Evolutionary conservation across 2,113 vertebrate genomes (phyloP).

Genomic region (Charadrius vociferus): DNA sequence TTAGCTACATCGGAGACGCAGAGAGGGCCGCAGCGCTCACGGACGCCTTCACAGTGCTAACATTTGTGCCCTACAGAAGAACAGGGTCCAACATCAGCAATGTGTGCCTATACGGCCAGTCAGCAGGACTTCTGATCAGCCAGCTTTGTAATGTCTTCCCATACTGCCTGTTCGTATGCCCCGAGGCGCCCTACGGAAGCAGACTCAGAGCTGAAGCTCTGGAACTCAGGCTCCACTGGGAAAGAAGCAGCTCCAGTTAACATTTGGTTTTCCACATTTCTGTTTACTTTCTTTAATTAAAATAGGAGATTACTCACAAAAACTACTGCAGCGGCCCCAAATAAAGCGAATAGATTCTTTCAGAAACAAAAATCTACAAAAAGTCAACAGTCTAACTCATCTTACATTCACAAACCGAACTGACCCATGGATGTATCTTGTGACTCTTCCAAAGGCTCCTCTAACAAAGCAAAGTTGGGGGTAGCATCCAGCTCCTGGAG

Average conservation of each 20-base stretch:
- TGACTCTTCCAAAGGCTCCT: neutral
- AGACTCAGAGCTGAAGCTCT: neutral
- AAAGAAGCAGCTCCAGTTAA: neutral
- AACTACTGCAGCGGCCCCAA: neutral
- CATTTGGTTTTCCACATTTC: neutral
- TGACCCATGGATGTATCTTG: neutral
- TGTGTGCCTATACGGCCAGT: neutral
- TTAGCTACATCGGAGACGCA: neutral
- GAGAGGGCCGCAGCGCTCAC: fast-evolving
- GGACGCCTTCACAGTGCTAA: neutral
- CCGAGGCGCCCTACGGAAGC: fast-evolving
- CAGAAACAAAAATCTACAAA: neutral
- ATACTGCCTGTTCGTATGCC: fast-evolving
- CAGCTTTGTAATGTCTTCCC: neutral
- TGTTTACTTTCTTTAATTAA: neutral
- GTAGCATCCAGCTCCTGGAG: neutral
- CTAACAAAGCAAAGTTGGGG: neutral
- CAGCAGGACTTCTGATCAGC: neutral
- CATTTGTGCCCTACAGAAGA: neutral
- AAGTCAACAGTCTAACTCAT: neutral
- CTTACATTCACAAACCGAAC: neutral
- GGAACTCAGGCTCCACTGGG: neutral
- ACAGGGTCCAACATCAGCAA: fast-evolving
- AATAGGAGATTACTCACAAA: neutral
- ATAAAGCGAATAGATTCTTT: neutral